Evolutionary conservation across 2,888 invertebrate genomes (phyloP).

Genomic region (Muscina levida): DNA sequence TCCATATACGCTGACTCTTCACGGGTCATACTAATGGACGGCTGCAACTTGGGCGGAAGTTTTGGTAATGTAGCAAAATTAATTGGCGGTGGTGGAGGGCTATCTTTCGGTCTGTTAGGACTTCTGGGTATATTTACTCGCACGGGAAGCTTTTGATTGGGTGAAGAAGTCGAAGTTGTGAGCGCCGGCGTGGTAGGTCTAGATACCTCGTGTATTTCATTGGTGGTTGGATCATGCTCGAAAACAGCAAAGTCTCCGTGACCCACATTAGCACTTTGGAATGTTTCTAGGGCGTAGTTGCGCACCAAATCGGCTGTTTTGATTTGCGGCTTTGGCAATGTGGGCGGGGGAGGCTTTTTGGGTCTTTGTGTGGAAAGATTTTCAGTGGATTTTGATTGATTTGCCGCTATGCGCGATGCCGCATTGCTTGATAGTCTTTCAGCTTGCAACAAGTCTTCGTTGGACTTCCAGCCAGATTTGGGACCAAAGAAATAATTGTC

Average conservation of each 20-base stretch:
- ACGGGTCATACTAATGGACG: constrained; percentile 35
- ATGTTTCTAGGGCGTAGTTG: constrained; percentile 77
- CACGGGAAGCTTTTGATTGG: constrained; percentile 69
- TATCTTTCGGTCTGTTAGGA: constrained; percentile 75
- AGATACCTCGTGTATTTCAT: constrained; percentile 76
- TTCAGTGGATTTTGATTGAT: constrained; percentile 73
- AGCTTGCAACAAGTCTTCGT: constrained; percentile 73
- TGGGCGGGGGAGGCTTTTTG: constrained; percentile 71
- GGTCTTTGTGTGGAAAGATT: constrained; percentile 67
- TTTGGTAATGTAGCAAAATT: constrained; percentile 77
- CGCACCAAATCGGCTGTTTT: constrained; percentile 78
- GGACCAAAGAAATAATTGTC: constrained; percentile 75
- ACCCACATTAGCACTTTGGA: constrained; percentile 77
- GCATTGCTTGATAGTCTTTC: constrained; percentile 71
- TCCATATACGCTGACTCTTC: constrained; percentile 75
- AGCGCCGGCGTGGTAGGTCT: constrained; percentile 60
- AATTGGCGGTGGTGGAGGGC: constrained; percentile 79
- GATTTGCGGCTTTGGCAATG: constrained; percentile 76
- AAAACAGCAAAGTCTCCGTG: constrained; percentile 79
- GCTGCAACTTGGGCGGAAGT: constrained; percentile 61
- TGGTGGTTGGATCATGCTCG: constrained; percentile 78
- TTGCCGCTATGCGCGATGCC: constrained; percentile 69
- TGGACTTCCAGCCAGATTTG: constrained; percentile 73
- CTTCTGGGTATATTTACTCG: constrained; percentile 69
- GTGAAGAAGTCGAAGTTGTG: constrained; percentile 22